phyloP scores from a whole-genome alignment of 2,113 vertebrate genomes.

The Toxostoma redivivum region DNA sequence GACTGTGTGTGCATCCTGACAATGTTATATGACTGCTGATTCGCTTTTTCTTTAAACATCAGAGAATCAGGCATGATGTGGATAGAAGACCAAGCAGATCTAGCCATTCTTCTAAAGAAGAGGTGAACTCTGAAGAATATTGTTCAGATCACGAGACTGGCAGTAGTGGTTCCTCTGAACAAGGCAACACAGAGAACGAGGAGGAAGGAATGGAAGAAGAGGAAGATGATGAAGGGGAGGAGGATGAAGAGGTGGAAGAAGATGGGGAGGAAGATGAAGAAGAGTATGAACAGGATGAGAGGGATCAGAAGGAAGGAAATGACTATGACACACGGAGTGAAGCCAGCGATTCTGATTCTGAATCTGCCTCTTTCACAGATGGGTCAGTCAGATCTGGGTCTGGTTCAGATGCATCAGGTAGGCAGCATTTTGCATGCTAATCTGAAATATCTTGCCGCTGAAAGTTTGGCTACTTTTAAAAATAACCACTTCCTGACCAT shows the following conservation, averaged over 20 bases:
- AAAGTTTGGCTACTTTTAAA: not conserved
- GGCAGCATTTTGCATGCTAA: not conserved
- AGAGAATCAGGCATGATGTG: constrained; percentile 83
- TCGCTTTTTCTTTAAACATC: constrained; percentile 77
- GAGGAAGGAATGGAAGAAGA: constrained; percentile 81
- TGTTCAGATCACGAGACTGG: constrained; percentile 86
- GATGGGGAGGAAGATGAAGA: constrained; percentile 77
- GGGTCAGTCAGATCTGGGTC: constrained; percentile 89
- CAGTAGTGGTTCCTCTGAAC: constrained; percentile 88
- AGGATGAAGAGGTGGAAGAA: constrained; percentile 81
- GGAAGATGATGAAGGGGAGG: constrained; percentile 78
- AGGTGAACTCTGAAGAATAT: constrained; percentile 88
- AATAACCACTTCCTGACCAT: not conserved
- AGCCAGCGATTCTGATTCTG: constrained; percentile 93
- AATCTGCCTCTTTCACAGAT: constrained; percentile 92
- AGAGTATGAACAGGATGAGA: constrained; percentile 87
- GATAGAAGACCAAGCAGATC: constrained; percentile 81
- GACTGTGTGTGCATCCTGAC: constrained; percentile 59
- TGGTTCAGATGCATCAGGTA: constrained; percentile 92
- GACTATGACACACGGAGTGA: constrained; percentile 97
- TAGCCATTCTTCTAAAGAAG: constrained; percentile 86
- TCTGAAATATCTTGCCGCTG: not conserved
- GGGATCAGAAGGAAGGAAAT: constrained; percentile 81
- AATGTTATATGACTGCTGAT: constrained; percentile 67
- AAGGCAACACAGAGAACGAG: constrained; percentile 83